A percentile compares a stretch with the other conserved stretches of the same genome.
These are phyloP conservation scores for Tragelaphus scriptus DNA, from an alignment of 2,113 vertebrate genomes.

Conservation along the genomic window DNA sequence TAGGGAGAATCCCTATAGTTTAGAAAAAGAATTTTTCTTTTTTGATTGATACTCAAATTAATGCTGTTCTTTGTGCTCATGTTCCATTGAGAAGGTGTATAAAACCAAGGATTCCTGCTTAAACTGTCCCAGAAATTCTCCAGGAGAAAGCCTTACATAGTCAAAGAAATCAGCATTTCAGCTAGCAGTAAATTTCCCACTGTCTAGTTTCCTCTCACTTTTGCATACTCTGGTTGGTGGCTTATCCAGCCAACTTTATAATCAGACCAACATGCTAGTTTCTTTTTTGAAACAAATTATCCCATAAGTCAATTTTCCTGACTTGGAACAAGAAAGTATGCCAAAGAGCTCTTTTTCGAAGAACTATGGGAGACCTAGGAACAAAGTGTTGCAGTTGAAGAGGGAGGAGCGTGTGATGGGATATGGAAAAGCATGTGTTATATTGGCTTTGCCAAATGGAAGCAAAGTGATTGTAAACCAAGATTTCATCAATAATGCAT, in stretches of 20 bases:
- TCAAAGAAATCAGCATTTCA: neutral
- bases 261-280: neutral
- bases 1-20: neutral
- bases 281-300: conserved; percentile 42
- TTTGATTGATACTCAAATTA: neutral
- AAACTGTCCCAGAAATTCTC: neutral
- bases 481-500: conserved; percentile 52
- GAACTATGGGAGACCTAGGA: neutral
- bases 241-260: conserved; percentile 1
- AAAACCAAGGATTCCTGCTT: neutral
- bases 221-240: conserved; percentile 14
- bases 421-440: neutral
- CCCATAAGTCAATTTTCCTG: conserved; percentile 6
- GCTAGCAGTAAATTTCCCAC: neutral
- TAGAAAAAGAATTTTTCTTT: neutral
- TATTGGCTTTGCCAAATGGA: neutral
- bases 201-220: neutral
- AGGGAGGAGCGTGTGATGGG: neutral
- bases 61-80: neutral
- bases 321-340: neutral
- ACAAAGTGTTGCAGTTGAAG: neutral
- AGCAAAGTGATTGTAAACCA: conserved; percentile 20
- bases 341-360: conserved; percentile 3
- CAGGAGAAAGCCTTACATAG: neutral
- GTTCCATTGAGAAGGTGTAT: neutral